A percentile compares a stretch with the other conserved stretches of the same genome.
Evolutionary conservation across 2,797 vertebrate genomes (phyloP).

Genomic region (Ciconia nigra): DNA sequence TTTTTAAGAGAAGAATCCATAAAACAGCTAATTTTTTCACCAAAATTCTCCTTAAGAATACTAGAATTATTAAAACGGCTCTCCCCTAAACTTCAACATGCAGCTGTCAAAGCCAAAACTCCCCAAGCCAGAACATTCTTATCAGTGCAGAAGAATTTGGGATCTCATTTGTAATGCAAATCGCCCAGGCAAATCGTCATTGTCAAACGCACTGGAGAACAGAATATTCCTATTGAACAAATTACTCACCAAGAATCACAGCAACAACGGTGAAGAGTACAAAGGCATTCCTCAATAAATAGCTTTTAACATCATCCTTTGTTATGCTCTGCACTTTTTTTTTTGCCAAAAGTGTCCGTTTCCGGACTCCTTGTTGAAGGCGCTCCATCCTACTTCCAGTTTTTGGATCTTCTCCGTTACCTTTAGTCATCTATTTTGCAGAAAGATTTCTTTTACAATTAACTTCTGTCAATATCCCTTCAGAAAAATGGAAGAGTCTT

Average conservation of each 20-base stretch:
- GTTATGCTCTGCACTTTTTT: slow-evolving; percentile 94
- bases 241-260: slow-evolving; percentile 88
- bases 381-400: slow-evolving; percentile 86
- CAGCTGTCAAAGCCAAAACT: not conserved
- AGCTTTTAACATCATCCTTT: slow-evolving; percentile 90
- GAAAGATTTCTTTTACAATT: not conserved
- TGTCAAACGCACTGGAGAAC: slow-evolving; percentile 30
- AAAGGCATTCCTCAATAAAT: slow-evolving; percentile 91
- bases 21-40: not conserved
- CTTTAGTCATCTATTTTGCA: slow-evolving; percentile 82
- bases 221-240: slow-evolving; percentile 41
- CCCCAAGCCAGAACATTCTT: slow-evolving; percentile 1
- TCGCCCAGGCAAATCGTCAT: slow-evolving; percentile 25
- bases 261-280: slow-evolving; percentile 92
- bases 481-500: not conserved
- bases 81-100: not conserved
- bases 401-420: slow-evolving; percentile 83
- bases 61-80: not conserved
- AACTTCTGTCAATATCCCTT: slow-evolving; percentile 43
- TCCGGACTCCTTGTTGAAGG: slow-evolving; percentile 90
- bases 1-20: not conserved
- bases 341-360: slow-evolving; percentile 91
- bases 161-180: slow-evolving; percentile 38
- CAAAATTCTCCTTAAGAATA: not conserved
- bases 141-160: slow-evolving; percentile 24